Base-by-base conservation (phyloP, 2,113 vertebrate species). In the Paramisgurnus dabryanus region DNA sequence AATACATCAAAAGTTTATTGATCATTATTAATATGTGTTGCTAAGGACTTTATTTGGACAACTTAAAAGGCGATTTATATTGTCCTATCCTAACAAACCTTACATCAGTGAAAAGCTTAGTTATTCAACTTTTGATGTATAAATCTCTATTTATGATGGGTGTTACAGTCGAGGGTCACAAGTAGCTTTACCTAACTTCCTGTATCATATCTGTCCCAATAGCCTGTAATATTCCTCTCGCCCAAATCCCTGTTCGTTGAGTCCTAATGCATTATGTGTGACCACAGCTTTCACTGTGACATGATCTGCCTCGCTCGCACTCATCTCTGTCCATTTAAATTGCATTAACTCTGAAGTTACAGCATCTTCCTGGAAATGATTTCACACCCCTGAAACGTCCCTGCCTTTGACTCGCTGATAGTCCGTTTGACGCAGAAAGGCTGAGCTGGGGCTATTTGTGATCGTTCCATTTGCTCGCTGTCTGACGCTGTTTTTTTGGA, bases 281-380 rank as follows among this genome's bases (percentile, higher is more conserved):
- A 58, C 7, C n/a, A n/a, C 72, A 49, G 72, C 6, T 71, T 72
- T 5, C 72, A n/a, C n/a, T 67, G 72, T 15, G 0, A 67, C 67
- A 68, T 78, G 80, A 64, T 76, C 68, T 87, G 87, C 87, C 86
- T 41, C 75, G 77, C 67, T 64, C 61, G 39, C 66, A 64, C 69
- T 34, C 80, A n/a, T 73, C 78, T 67, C 77, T 77, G 77, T 86
- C 88, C 73, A 83, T 80, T 43, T 80, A 65, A 79, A 81, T 45
- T 22, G 63, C 77, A 67, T 86, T 86, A 86, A 87, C 86, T 41
- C 49, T 61, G 78, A 89, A 89, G 86, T 87, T 87, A 67, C 77
- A 81, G 79, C 86, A 86, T 84, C 87, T 93, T 94, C 92, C 87
- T 89, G 83, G 91, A 93, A 94, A 88, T 80, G 85, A 86, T 86